Base-by-base conservation (phyloP, 2,888 invertebrate species). In the Caprella mutica region DNA sequence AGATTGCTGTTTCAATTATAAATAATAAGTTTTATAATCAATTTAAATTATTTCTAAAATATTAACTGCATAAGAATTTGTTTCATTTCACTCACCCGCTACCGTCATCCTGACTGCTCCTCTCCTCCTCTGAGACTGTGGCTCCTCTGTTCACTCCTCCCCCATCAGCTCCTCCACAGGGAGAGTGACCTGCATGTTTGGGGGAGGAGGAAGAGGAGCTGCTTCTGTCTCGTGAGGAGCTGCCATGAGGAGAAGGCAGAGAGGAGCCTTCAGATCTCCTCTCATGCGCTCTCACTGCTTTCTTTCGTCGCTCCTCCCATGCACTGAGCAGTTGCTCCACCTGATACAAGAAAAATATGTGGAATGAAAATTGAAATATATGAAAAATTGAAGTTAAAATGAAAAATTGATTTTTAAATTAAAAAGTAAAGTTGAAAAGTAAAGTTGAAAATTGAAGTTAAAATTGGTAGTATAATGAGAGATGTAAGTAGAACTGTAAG, bases 301-400 rank as follows among this genome's bases (percentile, higher is more conserved):
- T 64, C 55, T 60, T 64, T 2, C 58, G 52, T 3, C 64, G 42
- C 38, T 64, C 64, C 48, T 64, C 60, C 46, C 59, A 64, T 6
- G 50, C 58, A 12, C 57, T 50, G 58, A 64, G 56, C 39, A 64
- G 53, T 54, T 64, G 64, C 27, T 64, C 64, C 9, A 60, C 53
- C 64, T 64, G 56, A n/a, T 1, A 35, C 4, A 14, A 19, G 29
- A 57, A 29, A 29, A 27, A 9, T 39, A 6, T 39, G 17, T 38
- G 8, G 24, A 38, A 17, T 17, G 19, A 17, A 38, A 38, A 17
- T 17, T 17, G n/a, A 38, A 38, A 17, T 17, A n/a, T 52, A 6
- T 24, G 19, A 52, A 19, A 24, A 38, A 38, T 38, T 17, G 19
- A 17, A 38, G 19, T 38, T 17, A 38, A 4, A 38, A 4, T 35